These are phyloP conservation scores for Lepus timidus DNA, from an alignment of 2,113 vertebrate species.

Conservation along the genomic window DNA sequence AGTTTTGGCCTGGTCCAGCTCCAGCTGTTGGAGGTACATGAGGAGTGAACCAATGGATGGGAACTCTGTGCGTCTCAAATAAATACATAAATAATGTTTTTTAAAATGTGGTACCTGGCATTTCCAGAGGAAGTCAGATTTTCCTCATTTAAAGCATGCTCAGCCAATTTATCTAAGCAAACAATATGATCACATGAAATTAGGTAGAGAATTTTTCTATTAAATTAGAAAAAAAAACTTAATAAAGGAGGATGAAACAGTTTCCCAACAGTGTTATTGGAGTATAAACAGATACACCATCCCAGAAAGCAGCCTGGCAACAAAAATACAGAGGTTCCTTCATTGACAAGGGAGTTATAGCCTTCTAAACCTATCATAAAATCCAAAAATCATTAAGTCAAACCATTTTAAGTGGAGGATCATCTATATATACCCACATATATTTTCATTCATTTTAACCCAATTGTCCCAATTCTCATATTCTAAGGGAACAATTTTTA, in stretches of 20 bases:
- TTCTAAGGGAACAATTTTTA: neutral
- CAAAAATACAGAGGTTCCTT: no score
- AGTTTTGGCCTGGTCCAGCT: no score
- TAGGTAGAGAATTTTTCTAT: neutral
- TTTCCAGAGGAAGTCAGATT: neutral
- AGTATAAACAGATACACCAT: neutral
- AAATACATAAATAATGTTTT: no score
- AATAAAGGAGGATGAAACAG: neutral
- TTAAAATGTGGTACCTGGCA: no score
- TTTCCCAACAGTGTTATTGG: neutral
- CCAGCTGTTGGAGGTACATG: no score
- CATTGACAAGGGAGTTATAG: no score
- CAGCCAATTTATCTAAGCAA: neutral
- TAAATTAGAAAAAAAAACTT: neutral
- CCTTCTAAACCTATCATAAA: no score
- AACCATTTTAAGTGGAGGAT: no score
- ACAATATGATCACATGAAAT: neutral
- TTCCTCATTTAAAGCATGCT: neutral
- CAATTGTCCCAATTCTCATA: neutral
- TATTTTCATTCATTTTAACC: neutral
- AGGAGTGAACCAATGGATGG: no score
- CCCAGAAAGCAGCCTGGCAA: neutral
- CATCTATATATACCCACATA: neutral
- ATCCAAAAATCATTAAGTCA: no score
- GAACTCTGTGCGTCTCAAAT: no score